Evolutionary conservation across 2,113 vertebrate species (phyloP), one percentile per base, ranked within the genome.

Genomic region (Calypte anna): DNA sequence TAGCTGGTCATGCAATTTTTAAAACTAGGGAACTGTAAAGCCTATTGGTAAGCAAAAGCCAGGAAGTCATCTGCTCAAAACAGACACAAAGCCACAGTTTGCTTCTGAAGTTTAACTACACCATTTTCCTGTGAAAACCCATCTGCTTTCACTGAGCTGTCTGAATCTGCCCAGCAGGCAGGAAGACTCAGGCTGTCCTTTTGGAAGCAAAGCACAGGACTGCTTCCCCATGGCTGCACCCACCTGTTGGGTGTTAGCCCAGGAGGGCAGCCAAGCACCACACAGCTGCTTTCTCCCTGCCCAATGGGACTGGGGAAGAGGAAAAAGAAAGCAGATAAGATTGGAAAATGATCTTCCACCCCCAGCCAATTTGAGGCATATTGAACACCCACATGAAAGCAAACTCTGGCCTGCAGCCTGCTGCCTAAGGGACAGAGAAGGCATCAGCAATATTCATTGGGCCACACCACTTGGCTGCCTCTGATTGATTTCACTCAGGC

Each of bases 131-230:
- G 31, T 69, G 66, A 58, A 90, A 91, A 62, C 66, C 70, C 81
- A 38, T 87, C 93, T 92, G 86, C 84, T 61, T 68, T 75, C 12
- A 1, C 36, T 75, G 86, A 88, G 57, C 78, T 68, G 12, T 72
- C 66, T 40, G 17, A 59, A 43, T 61, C 36, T 79, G 70, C 95
- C 48, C 87, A 82, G 81, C 77, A 88, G 89, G 91, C 36, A 58
- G 4, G 74, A 48, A 24, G 33, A 53, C 28, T 89, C 4, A 0
- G 66, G 58, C 83, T 94, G 54, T 27, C 84, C 30, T 33, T 61
- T 23, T 79, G 78, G 89, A 70, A 93, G 76, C 44, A 5, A 15
- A 46, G 50, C 12, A 12, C 28, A 38, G 83, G 40, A 27, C 31
- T 68, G 44, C 53, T 68, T 78, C 54, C 77, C 48, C 14, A 4